Evolutionary conservation across 2,113 vertebrate genomes (phyloP).

Genomic region (human (Homo sapiens)): DNA sequence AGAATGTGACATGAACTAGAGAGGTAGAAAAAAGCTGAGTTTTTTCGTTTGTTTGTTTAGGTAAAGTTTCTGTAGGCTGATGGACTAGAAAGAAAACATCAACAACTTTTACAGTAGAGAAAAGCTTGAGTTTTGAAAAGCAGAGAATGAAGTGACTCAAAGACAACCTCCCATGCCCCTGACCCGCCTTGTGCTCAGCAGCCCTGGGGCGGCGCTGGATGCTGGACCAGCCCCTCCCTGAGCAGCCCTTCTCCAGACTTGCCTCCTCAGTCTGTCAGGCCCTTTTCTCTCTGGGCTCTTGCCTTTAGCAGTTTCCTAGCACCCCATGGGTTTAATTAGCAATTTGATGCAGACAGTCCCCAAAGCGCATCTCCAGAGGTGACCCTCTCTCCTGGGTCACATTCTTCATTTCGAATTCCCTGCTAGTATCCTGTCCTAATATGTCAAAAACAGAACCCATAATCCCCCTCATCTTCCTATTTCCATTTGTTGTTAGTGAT

Average conservation of each 20-base stretch:
- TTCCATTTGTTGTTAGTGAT: background rate
- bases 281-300: background rate
- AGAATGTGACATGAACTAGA: background rate
- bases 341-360: conserved; percentile 10
- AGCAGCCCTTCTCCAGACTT: too few relatives aligned
- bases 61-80: background rate
- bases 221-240: background rate
- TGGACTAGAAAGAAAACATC: background rate
- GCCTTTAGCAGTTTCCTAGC: conserved; percentile 1
- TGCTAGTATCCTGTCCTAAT: background rate
- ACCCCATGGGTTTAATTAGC: conserved; percentile 60
- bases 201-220: background rate
- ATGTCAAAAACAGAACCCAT: conserved; percentile 31
- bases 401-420: conserved; percentile 32
- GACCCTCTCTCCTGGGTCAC: conserved; percentile 25
- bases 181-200: background rate
- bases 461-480: background rate
- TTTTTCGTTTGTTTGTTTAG: background rate
- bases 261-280: background rate
- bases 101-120: background rate
- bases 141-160: background rate
- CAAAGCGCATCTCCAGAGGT: conserved; percentile 49
- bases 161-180: background rate
- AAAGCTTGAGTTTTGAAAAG: background rate
- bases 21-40: background rate